These are phyloP conservation scores for Amorpha juglandis DNA, from an alignment of 2,888 invertebrate genomes.

Conservation along the genomic window DNA sequence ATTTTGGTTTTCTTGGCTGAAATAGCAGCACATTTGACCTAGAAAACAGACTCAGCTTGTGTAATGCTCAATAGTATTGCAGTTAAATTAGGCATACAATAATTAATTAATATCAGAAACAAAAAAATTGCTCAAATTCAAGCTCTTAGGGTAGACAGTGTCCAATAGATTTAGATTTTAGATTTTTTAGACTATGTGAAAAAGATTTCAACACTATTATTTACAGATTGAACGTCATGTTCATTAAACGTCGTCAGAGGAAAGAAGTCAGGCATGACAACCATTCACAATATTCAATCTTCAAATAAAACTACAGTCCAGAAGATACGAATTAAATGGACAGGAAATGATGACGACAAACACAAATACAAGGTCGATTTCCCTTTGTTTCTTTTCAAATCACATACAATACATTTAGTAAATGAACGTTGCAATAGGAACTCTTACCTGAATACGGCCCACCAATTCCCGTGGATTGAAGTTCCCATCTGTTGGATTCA, in stretches of 20 bases:
- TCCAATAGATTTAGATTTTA: no score
- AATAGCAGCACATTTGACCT: no score
- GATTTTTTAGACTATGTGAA: no score
- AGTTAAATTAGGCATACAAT: no score
- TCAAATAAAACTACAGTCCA: not conserved
- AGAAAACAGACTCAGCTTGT: no score
- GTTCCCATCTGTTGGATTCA: constrained; percentile 72
- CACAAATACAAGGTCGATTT: constrained; percentile 26
- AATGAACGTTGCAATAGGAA: constrained; percentile 9
- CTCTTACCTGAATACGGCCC: constrained; percentile 73
- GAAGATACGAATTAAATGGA: constrained; percentile 17
- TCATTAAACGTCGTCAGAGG: not conserved
- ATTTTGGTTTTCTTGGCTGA: no score
- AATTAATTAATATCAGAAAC: no score
- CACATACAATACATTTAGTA: constrained; percentile 9
- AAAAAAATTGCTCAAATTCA: no score
- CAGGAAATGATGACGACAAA: constrained; percentile 24
- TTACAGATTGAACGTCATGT: not conserved
- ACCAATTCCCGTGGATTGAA: constrained; percentile 71
- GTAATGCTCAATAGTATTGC: no score
- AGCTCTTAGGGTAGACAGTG: no score
- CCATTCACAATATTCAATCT: not conserved
- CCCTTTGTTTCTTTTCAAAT: constrained; percentile 26
- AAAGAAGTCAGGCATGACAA: not conserved
- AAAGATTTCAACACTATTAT: not conserved